Conservation (phyloP, 2,888 invertebrate genomes). For the Hedya salicella region DNA sequence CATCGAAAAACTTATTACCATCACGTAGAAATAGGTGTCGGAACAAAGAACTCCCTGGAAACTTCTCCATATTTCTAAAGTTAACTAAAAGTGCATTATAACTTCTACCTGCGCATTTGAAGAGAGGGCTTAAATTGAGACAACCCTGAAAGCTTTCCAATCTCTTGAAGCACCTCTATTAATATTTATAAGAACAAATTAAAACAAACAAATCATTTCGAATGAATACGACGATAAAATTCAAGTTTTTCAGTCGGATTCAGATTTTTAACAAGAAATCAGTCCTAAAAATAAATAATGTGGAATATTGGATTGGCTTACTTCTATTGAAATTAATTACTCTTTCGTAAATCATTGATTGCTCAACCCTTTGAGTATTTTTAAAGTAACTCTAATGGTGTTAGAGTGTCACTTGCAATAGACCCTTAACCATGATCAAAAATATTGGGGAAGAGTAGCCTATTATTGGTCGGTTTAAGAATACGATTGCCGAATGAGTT, state of each 20-base stretch:
- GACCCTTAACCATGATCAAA: no score
- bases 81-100: slow-evolving; percentile 67
- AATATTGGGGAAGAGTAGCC: no score
- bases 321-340: no score
- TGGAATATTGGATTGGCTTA: background rate
- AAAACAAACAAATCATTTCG: slow-evolving; percentile 6
- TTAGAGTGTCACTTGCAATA: no score
- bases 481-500: no score
- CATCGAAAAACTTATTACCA: slow-evolving; percentile 42
- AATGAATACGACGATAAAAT: background rate
- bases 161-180: slow-evolving; percentile 53
- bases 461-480: no score
- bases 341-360: no score
- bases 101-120: slow-evolving; percentile 60
- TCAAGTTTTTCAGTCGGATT: slow-evolving; percentile 3
- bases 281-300: background rate
- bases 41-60: slow-evolving; percentile 45
- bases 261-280: slow-evolving; percentile 8
- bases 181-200: slow-evolving; percentile 44
- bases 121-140: slow-evolving; percentile 54
- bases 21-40: slow-evolving; percentile 43
- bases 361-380: no score
- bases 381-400: no score
- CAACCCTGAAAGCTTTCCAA: slow-evolving; percentile 62
- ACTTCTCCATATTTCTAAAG: slow-evolving; percentile 54